Base-by-base conservation (phyloP, 1,140 invertebrate genomes). In the Magallana ariakensis region DNA sequence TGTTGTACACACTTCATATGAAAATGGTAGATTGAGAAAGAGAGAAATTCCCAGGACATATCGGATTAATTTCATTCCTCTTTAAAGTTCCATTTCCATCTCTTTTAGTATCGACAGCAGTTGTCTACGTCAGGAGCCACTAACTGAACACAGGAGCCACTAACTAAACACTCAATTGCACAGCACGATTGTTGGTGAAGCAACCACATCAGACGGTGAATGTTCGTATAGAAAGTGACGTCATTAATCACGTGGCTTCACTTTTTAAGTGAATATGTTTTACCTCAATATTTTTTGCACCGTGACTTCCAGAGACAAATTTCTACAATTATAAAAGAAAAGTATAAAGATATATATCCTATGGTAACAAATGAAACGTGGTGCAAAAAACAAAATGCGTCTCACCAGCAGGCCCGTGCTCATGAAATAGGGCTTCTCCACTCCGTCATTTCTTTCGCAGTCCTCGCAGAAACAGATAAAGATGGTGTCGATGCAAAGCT, bases 401-500 rank as follows among this genome's bases (percentile, higher is more conserved):
- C 82, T 54, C 58, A 84, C 82, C 82, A 84, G 15, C 3, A 84
- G 55, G 3, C 56, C 56, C 5, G 57, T 58, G 19, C 55, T 58
- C 82, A 84, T 84, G 22, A 22, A 8, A 26, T 84, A 84, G 19
- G 82, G 82, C n/a, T 56, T 19, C 55, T 84, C 56, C 13, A 7
- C 55, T 4, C 82, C 82, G 56, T 84, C 57, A 60, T 84, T 84
- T 84, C 82, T 84, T 10, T 84, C 55, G 26, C 82, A 84, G 82
- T 84, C 82, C 56, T 84, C 82, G 26, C 82, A 84, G 22, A 84
- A 84, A 33, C 82, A 84, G n/a, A 84, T 26, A 22, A 84, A 84
- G 16, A 84, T 84, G 8, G 82, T 84, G 56, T 84, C 82, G 56
- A 84, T 84, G 56, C 82, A 84, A n/a, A 84, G n/a, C 82, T 84